Base-by-base conservation (phyloP, 2,888 invertebrate genomes). In the Anarsia innoxiella region DNA sequence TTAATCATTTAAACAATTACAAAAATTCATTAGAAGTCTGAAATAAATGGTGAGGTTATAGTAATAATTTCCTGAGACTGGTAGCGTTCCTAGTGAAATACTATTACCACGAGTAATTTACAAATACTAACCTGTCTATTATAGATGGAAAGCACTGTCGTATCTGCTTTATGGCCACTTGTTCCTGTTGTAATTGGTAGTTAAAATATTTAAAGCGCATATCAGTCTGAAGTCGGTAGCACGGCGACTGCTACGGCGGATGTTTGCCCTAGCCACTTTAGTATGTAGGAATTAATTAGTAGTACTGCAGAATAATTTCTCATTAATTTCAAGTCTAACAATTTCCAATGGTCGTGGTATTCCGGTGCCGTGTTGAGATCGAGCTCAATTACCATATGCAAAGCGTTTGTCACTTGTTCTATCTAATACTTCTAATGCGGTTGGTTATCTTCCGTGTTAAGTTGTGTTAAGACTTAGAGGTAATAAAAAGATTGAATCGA, bases 201-300 rank as follows among this genome's bases (percentile, higher is more conserved):
- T 77, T 62, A 70, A 69, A 63, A 45, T 49, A 62, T 68, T 73
- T 73, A 11, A 77, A 75, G 64, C 58, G 67, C 67, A 62, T 66
- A 73, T 5, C 12, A 5, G 3, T 19, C 8, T 19, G 8, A 8
- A 19, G 3, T 32, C 12, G 23, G 23, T 10, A 23, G 14, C 3
- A 19, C 19, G 19, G 8, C 19, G n/a, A 19, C 19, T 19, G 19
- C 19, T 19, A 19, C n/a, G 19, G 8, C 19, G 19, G n/a, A 5
- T 8, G 8, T 19, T 72, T 66, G 66, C 68, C n/a, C n/a, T n/a
- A n/a, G n/a, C n/a, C n/a, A n/a, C n/a, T n/a, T 61, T 61, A 19
- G 19, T 3, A 19, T 19, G 19, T 19, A 3, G 19, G 56, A 53
- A 54, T 59, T 58, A 60, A 63, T 60, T 58, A 55, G 54, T 46